Evolutionary conservation across 2,113 vertebrate genomes (phyloP), one percentile per base, ranked within the genome.

Genomic region (Budorcas taxicolor): DNA sequence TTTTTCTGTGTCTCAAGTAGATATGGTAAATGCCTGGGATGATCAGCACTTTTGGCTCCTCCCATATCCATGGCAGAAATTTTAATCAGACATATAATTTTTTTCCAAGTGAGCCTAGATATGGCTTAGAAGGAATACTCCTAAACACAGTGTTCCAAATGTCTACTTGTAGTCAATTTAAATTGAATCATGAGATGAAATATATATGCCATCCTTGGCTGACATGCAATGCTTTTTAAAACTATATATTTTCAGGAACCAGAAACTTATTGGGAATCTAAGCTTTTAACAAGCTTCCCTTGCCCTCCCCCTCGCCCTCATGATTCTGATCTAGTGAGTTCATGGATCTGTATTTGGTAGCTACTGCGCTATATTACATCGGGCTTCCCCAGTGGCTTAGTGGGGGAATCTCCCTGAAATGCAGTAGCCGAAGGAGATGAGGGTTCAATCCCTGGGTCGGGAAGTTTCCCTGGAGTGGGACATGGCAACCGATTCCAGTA

Each of bases 201-300:
- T 11, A 60, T 87, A 92, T 71, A 92, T 96, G 57, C 57, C 50
- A 89, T 96, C 74, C 36, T 93, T 93, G 58, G 36, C 50, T 96
- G 64, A 91, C n/a, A 12, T 80, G 9, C 57, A 95, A 81, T 80
- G 19, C 40, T 93, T 93, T 96, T 97, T 21, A 88, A 88, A 90
- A 90, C 90, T 90, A 87, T 19, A 84, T 25, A 92, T 94, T 93
- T 97, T 97, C 50, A 64, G 81, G 74, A 97, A 95, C 90, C 14
- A 52, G 17, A 97, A 90, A 81, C 43, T 95, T 80, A 55, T 67
- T 89, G 80, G 64, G 74, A 94, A 95, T 95, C 50, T 92, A 60
- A 33, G 1, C 82, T 94, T 93, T 94, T 58, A 96, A 93, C n/a
- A 87, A 91, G 64, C 15, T 74, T 40, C 13, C 45, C n/a, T 25